phyloP scores from a whole-genome alignment of 2,888 invertebrate species.

The Tuberolachnus salignus region DNA sequence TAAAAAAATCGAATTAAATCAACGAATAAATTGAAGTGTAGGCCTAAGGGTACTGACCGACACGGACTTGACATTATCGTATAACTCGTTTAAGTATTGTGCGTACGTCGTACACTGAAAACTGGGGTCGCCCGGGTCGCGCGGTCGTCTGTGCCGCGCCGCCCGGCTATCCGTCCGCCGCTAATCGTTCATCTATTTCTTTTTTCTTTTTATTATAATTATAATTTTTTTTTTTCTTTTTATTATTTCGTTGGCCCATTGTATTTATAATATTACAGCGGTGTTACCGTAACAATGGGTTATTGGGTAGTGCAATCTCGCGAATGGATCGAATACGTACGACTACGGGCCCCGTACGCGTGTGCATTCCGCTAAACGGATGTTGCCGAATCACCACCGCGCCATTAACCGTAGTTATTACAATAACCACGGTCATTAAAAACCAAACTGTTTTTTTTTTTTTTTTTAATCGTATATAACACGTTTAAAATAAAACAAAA shows the following conservation, averaged over 20 bases:
- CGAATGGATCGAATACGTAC: conserved; percentile 19
- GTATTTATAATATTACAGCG: conserved; percentile 10
- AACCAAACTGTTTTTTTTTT: too few relatives aligned
- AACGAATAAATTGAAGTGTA: too few relatives aligned
- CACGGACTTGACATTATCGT: conserved; percentile 29
- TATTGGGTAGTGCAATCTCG: conserved; percentile 44
- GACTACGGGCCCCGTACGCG: too few relatives aligned
- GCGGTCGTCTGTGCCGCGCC: conserved; percentile 23
- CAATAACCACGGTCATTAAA: too few relatives aligned
- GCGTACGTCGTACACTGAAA: not conserved
- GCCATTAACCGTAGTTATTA: too few relatives aligned
- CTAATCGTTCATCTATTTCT: conserved; percentile 35
- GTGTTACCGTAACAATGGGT: conserved; percentile 43
- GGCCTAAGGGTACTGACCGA: conserved; percentile 53
- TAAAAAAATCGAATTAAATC: too few relatives aligned
- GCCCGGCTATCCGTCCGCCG: conserved; percentile 22
- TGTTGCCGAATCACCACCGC: conserved; percentile 37
- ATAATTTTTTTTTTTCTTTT: too few relatives aligned
- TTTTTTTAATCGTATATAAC: too few relatives aligned
- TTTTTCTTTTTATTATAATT: too few relatives aligned
- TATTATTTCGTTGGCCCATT: too few relatives aligned
- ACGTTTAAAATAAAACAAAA: too few relatives aligned
- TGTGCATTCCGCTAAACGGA: not conserved
- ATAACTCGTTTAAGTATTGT: too few relatives aligned
- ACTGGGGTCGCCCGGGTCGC: conserved; percentile 25